phyloP scores from a whole-genome alignment of 2,888 invertebrate genomes.

The Cryptus armator region DNA sequence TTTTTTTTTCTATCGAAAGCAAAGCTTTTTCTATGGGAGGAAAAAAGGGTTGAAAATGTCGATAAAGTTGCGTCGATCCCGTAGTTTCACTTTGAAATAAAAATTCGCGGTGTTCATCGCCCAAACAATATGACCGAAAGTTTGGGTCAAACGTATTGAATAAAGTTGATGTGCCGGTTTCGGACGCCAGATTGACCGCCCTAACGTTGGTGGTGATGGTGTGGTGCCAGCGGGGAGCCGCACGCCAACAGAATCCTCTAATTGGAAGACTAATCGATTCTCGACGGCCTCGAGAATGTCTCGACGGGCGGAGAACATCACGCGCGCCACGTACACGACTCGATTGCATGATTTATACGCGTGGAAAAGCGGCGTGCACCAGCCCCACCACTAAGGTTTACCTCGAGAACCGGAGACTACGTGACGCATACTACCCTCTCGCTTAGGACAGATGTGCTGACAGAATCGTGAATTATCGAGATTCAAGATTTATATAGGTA shows the following conservation, averaged over 20 bases:
- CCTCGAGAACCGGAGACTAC: constrained; percentile 33
- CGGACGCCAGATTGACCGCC: neutral
- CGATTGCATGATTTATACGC: constrained; percentile 58
- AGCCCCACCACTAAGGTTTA: constrained; percentile 1
- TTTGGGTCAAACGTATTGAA: neutral
- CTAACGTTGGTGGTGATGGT: constrained; percentile 14
- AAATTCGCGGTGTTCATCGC: neutral
- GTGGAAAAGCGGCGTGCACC: constrained; percentile 2
- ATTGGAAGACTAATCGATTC: constrained; percentile 63
- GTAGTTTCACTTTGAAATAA: neutral
- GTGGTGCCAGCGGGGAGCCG: constrained; percentile 16
- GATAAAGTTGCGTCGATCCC: no score
- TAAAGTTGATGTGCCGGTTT: no score
- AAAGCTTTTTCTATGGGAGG: no score
- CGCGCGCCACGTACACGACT: constrained; percentile 50
- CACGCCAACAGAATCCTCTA: constrained; percentile 44
- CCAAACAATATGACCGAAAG: neutral
- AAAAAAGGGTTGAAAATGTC: no score
- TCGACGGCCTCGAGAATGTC: constrained; percentile 46
- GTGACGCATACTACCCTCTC: constrained; percentile 29
- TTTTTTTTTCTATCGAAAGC: no score
- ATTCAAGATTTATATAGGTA: constrained; percentile 37
- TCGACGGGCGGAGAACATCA: constrained; percentile 32
- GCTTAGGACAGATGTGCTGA: constrained; percentile 43
- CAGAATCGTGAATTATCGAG: constrained; percentile 39